Evolutionary conservation across 2,113 vertebrate species (phyloP).

Genomic region (Gymnobelideus leadbeateri): DNA sequence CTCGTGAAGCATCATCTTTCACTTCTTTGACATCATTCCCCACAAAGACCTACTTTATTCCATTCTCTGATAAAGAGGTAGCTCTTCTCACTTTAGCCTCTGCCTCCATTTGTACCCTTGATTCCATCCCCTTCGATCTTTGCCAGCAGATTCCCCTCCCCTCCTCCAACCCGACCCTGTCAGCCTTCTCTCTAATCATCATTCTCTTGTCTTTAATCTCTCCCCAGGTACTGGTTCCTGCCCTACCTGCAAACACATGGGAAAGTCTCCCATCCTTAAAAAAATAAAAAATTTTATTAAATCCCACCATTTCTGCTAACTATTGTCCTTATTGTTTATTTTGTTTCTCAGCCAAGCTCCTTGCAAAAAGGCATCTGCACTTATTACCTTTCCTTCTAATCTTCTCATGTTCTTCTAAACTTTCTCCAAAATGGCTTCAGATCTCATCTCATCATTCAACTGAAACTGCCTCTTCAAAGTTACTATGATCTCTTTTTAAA

Average conservation of each 20-base stretch:
- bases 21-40: neutral
- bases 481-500: neutral
- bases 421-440: neutral
- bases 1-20: neutral
- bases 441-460: neutral
- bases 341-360: no score
- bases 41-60: neutral
- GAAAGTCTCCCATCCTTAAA: neutral
- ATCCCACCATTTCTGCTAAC: no score
- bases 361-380: no score
- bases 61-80: neutral
- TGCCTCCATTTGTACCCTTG: neutral
- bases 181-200: neutral
- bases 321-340: no score
- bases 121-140: neutral
- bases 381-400: no score
- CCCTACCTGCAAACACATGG: neutral
- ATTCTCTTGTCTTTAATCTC: neutral
- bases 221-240: neutral
- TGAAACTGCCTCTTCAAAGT: neutral
- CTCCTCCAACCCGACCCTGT: no score
- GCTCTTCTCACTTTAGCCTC: no score
- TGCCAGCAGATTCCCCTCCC: neutral
- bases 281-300: neutral
- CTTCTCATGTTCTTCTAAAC: neutral